Base-by-base conservation (phyloP, 2,888 invertebrate genomes). In the Acanthococcus lagerstroemiae region DNA sequence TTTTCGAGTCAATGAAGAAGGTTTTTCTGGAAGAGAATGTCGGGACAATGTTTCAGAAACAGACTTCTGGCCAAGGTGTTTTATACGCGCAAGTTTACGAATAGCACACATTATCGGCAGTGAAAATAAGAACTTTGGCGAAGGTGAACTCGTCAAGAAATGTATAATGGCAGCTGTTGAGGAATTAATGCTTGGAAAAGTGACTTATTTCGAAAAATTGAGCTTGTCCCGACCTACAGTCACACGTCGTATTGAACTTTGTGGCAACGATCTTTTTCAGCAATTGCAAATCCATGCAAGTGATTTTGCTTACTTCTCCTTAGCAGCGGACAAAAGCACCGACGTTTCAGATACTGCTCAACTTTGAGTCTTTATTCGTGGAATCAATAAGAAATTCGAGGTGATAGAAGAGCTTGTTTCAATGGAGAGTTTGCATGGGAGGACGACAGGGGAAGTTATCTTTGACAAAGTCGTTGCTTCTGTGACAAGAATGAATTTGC, bases 401-500 rank as follows among this genome's bases (percentile, higher is more conserved):
- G n/a, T 37, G 12, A 37, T n/a, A 9, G 37, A 37, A 37, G 37
- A 37, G n/a, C n/a, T 37, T 9, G 37, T n/a, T 37, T 37, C 37
- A 9, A 15, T 37, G n/a, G 37, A 37, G n/a, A 37, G 37, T 37
- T 37, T 37, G 37, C 1, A 37, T 3, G 37, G 37, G 37, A 37
- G 37, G 3, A 37, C 37, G n/a, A 37, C 37, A 1, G 3, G 37
- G 37, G 37, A 37, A 37, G 61, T 27, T 24, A 65, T 46, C 19
- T 65, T 65, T 55, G 19, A 55, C 27, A 25, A 26, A 4, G 24
- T 65, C 27, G 25, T 54, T 44, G 27, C 54, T 45, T 25, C 46
- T 45, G 55, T 27, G 46, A 44, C 19, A 55, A 55, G 26, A 55
- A 46, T 46, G 27, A 55, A 45, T 55, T 26, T 65, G 54, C 5